Evolutionary conservation across 2,888 invertebrate genomes (phyloP), one percentile per base, ranked within the genome.

Genomic region (Drosophila nigricruria): DNA sequence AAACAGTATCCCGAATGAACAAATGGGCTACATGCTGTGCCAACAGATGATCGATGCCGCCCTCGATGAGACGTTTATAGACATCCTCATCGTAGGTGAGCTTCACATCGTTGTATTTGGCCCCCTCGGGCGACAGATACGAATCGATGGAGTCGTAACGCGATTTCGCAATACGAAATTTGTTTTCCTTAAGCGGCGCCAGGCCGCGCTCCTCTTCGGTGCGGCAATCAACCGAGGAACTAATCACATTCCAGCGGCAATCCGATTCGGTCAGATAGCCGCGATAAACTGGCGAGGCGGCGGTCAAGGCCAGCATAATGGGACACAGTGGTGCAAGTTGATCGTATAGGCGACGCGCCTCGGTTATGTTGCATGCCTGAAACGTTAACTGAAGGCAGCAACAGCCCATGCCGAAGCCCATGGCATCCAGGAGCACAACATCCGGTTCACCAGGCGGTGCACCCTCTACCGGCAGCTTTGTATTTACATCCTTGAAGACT

Each of bases 361-460:
- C 99, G 49, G 95, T 95, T 77, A 99, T 98, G 92, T 98, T 98
- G 93, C 98, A 98, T 1, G 99, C 99, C 79, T 93, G 93, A 94
- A 99, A 99, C 54, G 98, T 98, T 63, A 98, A 94, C 93, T 99
- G 99, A 42, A 99, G 94, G 92, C 99, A 99, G 90, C 98, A 98
- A 92, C 98, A 98, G 34, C 99, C 99, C 99, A 99, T 99, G 62
- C 99, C 99, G 92, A 99, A 99, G 27, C 99, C 99, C 99, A 99
- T 99, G 1, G 98, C 98, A 93, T 99, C 99, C 96, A 99, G 96
- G 91, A 99, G 98, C 75, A 99, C 97, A 90, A 98, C 97, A 93
- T 99, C 97, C 0, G 97, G 97, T 88, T 95, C 94, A 0, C 97
- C 96, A 1, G 94, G 94, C 56, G 95, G 95, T 9, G 96, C 96